Evolutionary conservation across 2,797 vertebrate genomes (phyloP), one percentile per base, ranked within the genome.

Genomic region (Onychomys leucogaster): DNA sequence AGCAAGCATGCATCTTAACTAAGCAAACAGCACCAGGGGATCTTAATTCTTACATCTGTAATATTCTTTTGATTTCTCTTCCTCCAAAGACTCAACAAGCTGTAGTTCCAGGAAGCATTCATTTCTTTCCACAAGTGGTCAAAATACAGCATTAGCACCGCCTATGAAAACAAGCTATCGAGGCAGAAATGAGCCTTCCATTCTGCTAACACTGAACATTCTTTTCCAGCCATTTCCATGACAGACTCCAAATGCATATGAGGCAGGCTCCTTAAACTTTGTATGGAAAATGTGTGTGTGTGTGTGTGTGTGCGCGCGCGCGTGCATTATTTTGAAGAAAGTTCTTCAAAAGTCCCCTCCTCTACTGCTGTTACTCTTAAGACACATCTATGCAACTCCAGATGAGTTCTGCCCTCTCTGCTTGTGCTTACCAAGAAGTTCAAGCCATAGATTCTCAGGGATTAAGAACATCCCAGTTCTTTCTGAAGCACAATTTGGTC

Each of bases 81-180:
- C 84, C 93, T 81, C 61, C 46, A 84, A 59, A 88, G 65, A 86
- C 73, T 80, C 88, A 86, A 71, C 52, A 89, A 91, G 37, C 52
- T 95, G 0, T 78, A 78, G 90, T 89, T 96, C 67, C 67, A 75
- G 46, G 63, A 11, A 92, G 49, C 69, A 77, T 43, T 90, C 67
- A 32, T 86, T 29, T 63, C 81, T 63, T 75, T 61, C 12, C 69
- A 19, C 86, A 34, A 23, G 61, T 84, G 82, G 41, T 84, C 27
- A 94, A 87, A 90, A 59, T 32, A 49, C 34, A 85, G 69, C 71
- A 59, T 61, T 46, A 92, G 88, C 55, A 90, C 49, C 77, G 81
- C 23, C 71, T 89, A 52, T 34, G 61, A 91, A 41, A 94, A 27
- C 37, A 77, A 84, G 73, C 61, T 13, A 23, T 32, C 61, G 67